phyloP scores from a whole-genome alignment of 2,113 vertebrate genomes.

The Megaptera novaeangliae region DNA sequence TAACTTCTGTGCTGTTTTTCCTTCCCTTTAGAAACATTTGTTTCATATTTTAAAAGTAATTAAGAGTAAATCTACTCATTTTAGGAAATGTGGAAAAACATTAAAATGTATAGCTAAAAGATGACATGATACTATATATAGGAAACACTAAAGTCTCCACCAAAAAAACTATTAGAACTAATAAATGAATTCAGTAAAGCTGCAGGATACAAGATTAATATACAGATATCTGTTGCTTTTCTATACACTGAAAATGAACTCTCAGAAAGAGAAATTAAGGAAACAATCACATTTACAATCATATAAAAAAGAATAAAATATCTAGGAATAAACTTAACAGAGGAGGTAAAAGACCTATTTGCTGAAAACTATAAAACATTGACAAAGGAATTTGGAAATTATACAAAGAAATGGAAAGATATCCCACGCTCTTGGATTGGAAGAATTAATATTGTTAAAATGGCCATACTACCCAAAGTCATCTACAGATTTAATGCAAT shows the following conservation, averaged over 20 bases:
- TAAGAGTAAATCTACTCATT: not conserved
- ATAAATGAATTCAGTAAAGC: not conserved
- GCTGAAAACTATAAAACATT: not conserved
- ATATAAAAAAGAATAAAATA: not conserved
- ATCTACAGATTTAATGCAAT: not conserved
- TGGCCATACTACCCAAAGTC: not conserved
- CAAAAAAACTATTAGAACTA: not conserved
- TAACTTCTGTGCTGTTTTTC: not conserved
- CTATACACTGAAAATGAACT: not conserved
- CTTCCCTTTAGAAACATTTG: not conserved
- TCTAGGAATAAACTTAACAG: not conserved
- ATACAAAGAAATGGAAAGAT: not conserved
- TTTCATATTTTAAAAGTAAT: slow-evolving; percentile 6
- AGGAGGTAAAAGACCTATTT: not conserved
- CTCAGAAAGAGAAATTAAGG: not conserved
- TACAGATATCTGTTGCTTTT: not conserved
- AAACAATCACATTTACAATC: not conserved
- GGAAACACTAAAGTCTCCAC: not conserved
- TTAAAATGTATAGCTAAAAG: not conserved
- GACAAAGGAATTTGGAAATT: not conserved
- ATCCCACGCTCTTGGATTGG: not conserved
- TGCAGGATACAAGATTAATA: not conserved
- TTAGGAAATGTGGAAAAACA: not conserved
- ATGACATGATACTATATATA: not conserved
- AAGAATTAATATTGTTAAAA: not conserved